Evolutionary conservation across 2,113 vertebrate species (phyloP).

Genomic region (Craseonycteris thonglongyai): DNA sequence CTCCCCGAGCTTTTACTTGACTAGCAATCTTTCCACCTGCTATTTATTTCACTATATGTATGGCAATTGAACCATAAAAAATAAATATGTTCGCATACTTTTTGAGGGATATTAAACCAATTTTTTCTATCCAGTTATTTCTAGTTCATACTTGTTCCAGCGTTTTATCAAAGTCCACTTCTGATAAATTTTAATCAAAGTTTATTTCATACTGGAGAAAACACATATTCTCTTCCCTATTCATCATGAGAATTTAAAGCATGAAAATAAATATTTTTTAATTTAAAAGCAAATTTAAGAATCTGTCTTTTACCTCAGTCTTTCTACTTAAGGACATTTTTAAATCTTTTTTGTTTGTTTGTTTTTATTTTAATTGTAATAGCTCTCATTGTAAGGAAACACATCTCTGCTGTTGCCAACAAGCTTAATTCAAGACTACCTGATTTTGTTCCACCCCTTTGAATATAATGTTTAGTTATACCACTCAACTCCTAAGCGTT

Average conservation of each 20-base stretch:
- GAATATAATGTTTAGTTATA: not conserved
- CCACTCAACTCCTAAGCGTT: not conserved
- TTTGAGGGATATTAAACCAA: not conserved
- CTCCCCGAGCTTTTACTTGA: not conserved
- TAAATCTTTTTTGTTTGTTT: not conserved
- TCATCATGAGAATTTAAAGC: not conserved
- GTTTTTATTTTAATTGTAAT: not conserved
- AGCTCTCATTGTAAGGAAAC: not conserved
- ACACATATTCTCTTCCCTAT: not conserved
- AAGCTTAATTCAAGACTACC: not conserved
- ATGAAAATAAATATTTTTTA: not conserved
- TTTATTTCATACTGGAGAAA: not conserved
- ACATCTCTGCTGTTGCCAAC: not conserved
- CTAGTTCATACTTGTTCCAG: not conserved
- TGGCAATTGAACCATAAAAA: not conserved
- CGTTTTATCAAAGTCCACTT: not conserved
- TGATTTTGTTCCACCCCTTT: not conserved
- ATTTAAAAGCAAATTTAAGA: not conserved
- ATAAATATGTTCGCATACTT: not conserved
- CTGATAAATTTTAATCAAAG: not conserved
- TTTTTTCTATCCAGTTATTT: not conserved
- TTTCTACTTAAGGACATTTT: not conserved
- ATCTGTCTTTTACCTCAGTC: too few species aligned
- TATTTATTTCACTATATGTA: not conserved
- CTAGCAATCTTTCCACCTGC: not conserved